Conservation (phyloP, 2,113 vertebrate genomes). For the Serilophus lunatus region DNA sequence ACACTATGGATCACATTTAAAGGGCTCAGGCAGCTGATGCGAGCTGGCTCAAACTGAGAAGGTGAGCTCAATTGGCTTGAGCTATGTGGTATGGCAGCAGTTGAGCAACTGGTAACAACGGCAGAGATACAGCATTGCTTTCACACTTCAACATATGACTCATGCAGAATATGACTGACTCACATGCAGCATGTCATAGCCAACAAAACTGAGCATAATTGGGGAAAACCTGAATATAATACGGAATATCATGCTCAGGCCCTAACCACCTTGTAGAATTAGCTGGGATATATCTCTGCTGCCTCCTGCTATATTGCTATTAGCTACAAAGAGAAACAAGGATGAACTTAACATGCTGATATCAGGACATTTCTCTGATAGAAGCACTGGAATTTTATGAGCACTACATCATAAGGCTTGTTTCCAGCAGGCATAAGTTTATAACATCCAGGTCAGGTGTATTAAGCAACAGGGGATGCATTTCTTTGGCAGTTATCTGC, state of each 20-base stretch:
- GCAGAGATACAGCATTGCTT: conserved; percentile 54
- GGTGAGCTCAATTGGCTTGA: conserved; percentile 45
- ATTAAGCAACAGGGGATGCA: conserved; percentile 54
- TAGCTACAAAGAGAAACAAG: not conserved
- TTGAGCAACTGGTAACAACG: conserved; percentile 49
- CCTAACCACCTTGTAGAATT: not conserved
- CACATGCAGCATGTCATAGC: conserved; percentile 44
- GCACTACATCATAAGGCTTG: conserved; percentile 37
- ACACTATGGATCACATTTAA: not conserved
- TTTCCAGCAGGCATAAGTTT: conserved; percentile 53
- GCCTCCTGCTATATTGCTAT: not conserved
- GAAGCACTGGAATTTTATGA: conserved; percentile 29
- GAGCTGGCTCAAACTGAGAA: conserved; percentile 20
- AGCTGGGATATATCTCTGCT: not conserved
- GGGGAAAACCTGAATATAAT: not conserved
- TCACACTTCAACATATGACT: conserved; percentile 64
- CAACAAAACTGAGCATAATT: conserved; percentile 28
- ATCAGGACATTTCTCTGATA: conserved; percentile 24
- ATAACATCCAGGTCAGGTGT: conserved; percentile 56
- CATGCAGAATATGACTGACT: conserved; percentile 54
- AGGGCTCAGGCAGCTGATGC: not conserved
- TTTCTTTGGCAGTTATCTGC: conserved; percentile 60
- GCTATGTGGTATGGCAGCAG: conserved; percentile 38
- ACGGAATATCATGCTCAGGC: not conserved
- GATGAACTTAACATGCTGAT: conserved; percentile 7